Evolutionary conservation across 1,140 invertebrate genomes (phyloP).

Genomic region (Drosophila navojoa): DNA sequence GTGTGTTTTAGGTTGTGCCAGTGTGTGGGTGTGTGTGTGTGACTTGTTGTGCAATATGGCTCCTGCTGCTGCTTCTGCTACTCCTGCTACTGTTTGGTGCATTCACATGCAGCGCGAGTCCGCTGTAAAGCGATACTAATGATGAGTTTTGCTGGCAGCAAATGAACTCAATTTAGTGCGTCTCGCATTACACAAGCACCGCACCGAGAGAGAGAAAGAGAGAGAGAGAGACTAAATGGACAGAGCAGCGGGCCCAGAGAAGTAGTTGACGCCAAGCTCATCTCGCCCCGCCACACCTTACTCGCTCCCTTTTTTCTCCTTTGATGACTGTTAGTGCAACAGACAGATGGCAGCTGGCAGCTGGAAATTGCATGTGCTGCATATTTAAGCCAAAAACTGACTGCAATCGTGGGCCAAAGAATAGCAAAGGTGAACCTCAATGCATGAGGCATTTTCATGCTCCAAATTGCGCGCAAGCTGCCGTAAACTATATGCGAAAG

Average conservation of each 20-base stretch:
- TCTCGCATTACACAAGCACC: slow-evolving; percentile 61
- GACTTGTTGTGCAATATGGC: not conserved
- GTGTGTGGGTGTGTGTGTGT: slow-evolving; percentile 31
- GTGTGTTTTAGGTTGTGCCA: slow-evolving; percentile 1
- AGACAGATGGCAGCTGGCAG: slow-evolving; percentile 68
- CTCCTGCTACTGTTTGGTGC: slow-evolving; percentile 41
- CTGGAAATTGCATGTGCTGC: slow-evolving; percentile 70
- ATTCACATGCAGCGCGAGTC: slow-evolving; percentile 69
- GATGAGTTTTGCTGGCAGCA: slow-evolving; percentile 76
- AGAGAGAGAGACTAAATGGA: slow-evolving; percentile 7
- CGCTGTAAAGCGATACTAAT: slow-evolving; percentile 83
- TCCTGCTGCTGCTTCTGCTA: not conserved
- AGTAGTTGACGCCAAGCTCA: not conserved
- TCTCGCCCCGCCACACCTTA: not conserved
- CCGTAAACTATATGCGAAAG: slow-evolving; percentile 29
- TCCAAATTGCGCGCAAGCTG: slow-evolving; percentile 41
- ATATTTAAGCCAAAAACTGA: slow-evolving; percentile 14
- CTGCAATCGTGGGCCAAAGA: slow-evolving; percentile 14
- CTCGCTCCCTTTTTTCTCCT: not conserved
- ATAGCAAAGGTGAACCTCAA: slow-evolving; percentile 40
- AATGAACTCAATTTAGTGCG: slow-evolving; percentile 81
- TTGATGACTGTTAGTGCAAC: slow-evolving; percentile 37
- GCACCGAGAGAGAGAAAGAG: not conserved
- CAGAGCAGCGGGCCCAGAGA: not conserved
- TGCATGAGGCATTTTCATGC: slow-evolving; percentile 38